Percentiles rank a stretch among this genome's conserved stretches.
Evolutionary conservation across 2,888 invertebrate species (phyloP).

Genomic region (Halictus quadricinctus): DNA sequence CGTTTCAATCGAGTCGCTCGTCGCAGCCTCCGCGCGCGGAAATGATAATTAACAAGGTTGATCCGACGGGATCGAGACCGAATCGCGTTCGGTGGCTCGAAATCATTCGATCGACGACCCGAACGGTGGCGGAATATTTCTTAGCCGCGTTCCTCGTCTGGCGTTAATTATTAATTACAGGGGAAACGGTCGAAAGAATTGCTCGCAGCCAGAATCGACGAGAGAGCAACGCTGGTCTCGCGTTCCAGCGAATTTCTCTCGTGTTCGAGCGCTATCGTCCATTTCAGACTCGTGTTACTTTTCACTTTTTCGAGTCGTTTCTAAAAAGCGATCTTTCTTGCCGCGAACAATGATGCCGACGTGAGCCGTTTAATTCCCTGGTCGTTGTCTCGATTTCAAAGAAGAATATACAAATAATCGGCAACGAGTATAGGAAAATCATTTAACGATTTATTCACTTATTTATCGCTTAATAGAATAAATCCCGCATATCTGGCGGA

Average conservation of each 20-base stretch:
- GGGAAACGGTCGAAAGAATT: slow-evolving; percentile 3
- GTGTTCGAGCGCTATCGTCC: neutral
- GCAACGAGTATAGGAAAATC: neutral
- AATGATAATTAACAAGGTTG: neutral
- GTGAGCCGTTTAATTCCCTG: neutral
- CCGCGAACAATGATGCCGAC: neutral
- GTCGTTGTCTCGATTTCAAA: neutral
- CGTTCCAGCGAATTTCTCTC: neutral
- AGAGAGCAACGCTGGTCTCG: neutral
- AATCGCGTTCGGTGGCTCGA: neutral
- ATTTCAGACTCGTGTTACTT: neutral
- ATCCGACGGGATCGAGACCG: neutral
- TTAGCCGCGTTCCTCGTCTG: neutral
- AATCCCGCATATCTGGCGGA: no score
- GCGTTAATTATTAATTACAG: slow-evolving; percentile 4
- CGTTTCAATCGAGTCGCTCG: neutral
- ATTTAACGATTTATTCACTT: neutral
- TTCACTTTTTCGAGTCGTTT: neutral
- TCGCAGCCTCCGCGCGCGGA: neutral
- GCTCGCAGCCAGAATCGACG: neutral
- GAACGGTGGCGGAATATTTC: neutral
- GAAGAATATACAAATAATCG: neutral
- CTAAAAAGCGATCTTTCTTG: neutral
- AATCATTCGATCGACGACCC: neutral
- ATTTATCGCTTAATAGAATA: neutral